Base-by-base conservation (phyloP, 1,140 invertebrate genomes). In the Wasmannia auropunctata region DNA sequence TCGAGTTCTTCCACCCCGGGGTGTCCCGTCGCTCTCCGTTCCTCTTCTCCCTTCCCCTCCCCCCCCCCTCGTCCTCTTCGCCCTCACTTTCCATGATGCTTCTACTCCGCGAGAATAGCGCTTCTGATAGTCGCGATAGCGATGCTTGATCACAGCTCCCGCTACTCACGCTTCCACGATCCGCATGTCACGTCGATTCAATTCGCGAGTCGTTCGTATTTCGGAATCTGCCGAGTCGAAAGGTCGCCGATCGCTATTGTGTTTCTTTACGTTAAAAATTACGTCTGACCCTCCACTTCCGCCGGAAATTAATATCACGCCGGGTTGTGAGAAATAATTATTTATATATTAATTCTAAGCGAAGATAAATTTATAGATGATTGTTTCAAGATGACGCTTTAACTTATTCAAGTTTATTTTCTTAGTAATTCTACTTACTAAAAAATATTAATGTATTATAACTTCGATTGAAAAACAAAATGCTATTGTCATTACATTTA, bases 141-240 rank as follows among this genome's bases (percentile, higher is more conserved):
- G 84, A 89, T 91, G 87, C 91, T 90, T 92, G 90, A 92, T 92
- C 91, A n/a, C n/a, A 87, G 86, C 72, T 31, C 11, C 25, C 86
- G 76, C 43, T 4, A 90, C 87, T 91, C 84, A 85, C 83, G 81
- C 88, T 88, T 76, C 75, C 85, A 63, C 87, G 87, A 83, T 81
- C 85, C 60, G 43, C 65, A 54, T 63, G 60, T 51, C n/a, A 22
- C 54, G 63, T 34, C 75, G 77, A 86, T 88, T 88, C 86, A 72
- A 84, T 83, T 89, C 46, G 76, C 87, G 19, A 81, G 54, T 70
- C 74, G 22, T 67, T 46, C 22, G 63, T 54, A 75, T 65, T 67
- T 67, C 56, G 37, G 34, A 88, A n/a, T 46, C 16, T 14, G 49
- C 25, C 67, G 74, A 79, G 37, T 65, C n/a, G 72, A 76, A 89